Base-by-base conservation (phyloP, 2,888 invertebrate genomes). In the Pseudococcus longispinus region DNA sequence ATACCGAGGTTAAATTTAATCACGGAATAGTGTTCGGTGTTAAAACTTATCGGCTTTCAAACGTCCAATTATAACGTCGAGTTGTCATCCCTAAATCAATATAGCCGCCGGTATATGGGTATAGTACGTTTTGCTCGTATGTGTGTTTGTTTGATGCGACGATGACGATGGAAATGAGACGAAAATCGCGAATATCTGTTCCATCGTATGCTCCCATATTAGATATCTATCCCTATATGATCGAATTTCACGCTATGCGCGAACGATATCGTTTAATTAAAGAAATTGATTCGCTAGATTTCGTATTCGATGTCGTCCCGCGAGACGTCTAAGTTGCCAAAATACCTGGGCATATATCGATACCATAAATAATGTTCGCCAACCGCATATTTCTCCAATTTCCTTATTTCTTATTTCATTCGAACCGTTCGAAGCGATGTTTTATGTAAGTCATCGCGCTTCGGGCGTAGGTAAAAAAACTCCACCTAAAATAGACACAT, bases 31-130 rank as follows among this genome's bases (percentile, higher is more conserved):
- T 80, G 77, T 80, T 80, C 13, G n/a, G 42, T 42, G 77, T 80
- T 80, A 42, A 42, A 80, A 80, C 77, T 80, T 80, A 80, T 80
- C 77, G 77, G 77, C 77, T 80, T 80, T 80, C 77, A 80, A 42
- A 80, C 77, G 77, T 80, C 77, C 77, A 80, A 80, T 80, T 80
- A 80, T 80, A 80, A 80, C 77, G 77, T 42, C 29, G 20, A 42
- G 42, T 80, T 80, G 77, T 80, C 77, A 80, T 80, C 42, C 20
- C 77, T 80, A 80, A 80, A 80, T 80, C 77, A 80, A 80, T 80
- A 80, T 70, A 70, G 70, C 15, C 42, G 77, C 42, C 20, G n/a
- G 42, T n/a, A 42, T 46, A 9, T 8, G n/a, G 5, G 37, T 37
- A 9, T 18, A 15, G 13, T 13, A 51, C 20, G 70, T 80, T 20